Base-by-base conservation (phyloP, 2,888 invertebrate genomes). In the Agrilus cyanescens region DNA sequence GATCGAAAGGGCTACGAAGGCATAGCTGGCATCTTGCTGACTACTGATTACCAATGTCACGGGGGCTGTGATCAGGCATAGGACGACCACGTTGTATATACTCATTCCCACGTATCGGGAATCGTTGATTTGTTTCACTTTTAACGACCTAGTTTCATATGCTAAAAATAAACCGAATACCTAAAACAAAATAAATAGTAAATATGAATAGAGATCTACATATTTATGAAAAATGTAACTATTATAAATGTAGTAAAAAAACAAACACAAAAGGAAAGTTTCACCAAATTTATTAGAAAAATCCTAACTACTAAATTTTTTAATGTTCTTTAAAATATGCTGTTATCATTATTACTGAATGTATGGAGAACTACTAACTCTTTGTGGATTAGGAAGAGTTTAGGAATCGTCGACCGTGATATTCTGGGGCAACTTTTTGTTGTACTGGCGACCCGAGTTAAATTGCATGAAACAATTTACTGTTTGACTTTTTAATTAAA, bases 81-180 rank as follows among this genome's bases (percentile, higher is more conserved):
- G 75, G 32, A 98, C 93, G 50, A 96, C 96, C 53, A 98, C 96
- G 68, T 98, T 98, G 75, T 98, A 99, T 63, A 99, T 97, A 62
- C 95, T 91, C 91, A 99, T 94, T 52, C 95, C 96, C 18, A 98
- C 96, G 66, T 95, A 93, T 58, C 96, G 80, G 1, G 95, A 94
- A 71, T 99, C 98, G 69, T 98, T 98, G 61, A 98, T 91, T 69
- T 93, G 91, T 53, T 88, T 85, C 44, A 97, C 85, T 72, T 97
- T 98, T 51, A 98, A 85, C 50, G 94, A 95, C 41, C 98, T 78
- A 2, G 96, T 97, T 69, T 99, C 98, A 66, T 98, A 99, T 3
- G 97, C 94, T 54, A 99, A 74, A 67, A 99, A 97, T 43, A 98
- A 74, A 2, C 98, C 98, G 61, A 99, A 96, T 5, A 98, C 85